These are phyloP conservation scores for Gallinago jamesoni DNA, from an alignment of 2,113 vertebrate genomes.

Conservation along the genomic window DNA sequence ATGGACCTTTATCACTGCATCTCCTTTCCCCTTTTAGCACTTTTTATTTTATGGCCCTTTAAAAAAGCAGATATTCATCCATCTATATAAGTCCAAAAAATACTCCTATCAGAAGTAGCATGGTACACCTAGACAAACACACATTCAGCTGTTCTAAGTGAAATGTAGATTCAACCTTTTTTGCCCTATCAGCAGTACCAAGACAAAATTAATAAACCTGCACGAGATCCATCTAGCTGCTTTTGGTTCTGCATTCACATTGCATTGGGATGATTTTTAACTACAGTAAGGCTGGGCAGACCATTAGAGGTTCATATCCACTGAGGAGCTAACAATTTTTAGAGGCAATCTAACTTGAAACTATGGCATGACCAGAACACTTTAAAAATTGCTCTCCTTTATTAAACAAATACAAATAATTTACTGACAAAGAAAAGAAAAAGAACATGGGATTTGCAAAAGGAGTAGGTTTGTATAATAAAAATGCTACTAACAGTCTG, in stretches of 20 bases:
- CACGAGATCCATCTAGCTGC: background rate
- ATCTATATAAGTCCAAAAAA: background rate
- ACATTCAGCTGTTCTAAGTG: background rate
- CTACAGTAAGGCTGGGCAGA: background rate
- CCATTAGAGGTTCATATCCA: background rate
- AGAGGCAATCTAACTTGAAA: background rate
- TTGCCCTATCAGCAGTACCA: background rate
- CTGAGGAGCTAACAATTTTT: background rate
- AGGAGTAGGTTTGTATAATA: background rate
- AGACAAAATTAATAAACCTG: background rate
- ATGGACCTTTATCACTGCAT: background rate
- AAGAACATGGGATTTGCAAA: background rate
- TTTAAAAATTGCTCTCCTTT: background rate
- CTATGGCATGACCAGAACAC: background rate
- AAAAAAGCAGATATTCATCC: background rate
- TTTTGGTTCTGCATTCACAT: background rate
- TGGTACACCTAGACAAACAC: background rate
- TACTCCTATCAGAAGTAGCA: background rate
- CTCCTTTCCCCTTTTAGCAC: background rate
- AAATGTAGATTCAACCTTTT: background rate
- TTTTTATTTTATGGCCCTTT: background rate
- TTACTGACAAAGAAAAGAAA: background rate
- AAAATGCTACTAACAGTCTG: slow-evolving; percentile 81
- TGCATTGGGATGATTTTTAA: background rate
- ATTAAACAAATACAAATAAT: background rate